phyloP scores from a whole-genome alignment of 1,140 invertebrate genomes.

The Delia radicum region DNA sequence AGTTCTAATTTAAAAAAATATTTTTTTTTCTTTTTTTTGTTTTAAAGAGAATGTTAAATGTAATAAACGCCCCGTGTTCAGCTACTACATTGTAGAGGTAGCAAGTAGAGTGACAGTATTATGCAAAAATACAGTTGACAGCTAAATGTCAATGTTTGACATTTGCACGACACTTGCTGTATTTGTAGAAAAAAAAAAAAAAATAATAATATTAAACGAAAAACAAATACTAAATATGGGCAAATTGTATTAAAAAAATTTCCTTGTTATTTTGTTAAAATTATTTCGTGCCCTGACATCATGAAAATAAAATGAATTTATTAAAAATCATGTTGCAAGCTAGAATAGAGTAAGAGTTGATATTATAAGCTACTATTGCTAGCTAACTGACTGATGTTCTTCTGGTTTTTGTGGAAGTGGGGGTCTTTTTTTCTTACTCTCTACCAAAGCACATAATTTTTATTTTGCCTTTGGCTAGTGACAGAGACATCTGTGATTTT shows the following conservation, averaged over 20 bases:
- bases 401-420: background rate
- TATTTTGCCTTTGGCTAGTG: constrained; percentile 1
- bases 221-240: background rate
- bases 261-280: background rate
- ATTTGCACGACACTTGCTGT: constrained; percentile 1
- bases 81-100: no score
- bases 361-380: background rate
- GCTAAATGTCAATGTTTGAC: background rate
- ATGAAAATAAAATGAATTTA: constrained; percentile 2
- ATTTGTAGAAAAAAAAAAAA: background rate
- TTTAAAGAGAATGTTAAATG: background rate
- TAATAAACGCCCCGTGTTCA: constrained; percentile 1
- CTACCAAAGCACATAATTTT: no score
- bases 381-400: background rate
- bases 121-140: background rate
- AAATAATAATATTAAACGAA: background rate
- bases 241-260: background rate
- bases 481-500: constrained; percentile 12
- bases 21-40: background rate
- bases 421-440: background rate
- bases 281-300: background rate
- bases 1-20: background rate
- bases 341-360: background rate
- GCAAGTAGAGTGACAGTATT: background rate
- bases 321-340: background rate